Evolutionary conservation across 2,797 vertebrate genomes (phyloP), one percentile per base, ranked within the genome.

Genomic region (Holocentrus rufus): DNA sequence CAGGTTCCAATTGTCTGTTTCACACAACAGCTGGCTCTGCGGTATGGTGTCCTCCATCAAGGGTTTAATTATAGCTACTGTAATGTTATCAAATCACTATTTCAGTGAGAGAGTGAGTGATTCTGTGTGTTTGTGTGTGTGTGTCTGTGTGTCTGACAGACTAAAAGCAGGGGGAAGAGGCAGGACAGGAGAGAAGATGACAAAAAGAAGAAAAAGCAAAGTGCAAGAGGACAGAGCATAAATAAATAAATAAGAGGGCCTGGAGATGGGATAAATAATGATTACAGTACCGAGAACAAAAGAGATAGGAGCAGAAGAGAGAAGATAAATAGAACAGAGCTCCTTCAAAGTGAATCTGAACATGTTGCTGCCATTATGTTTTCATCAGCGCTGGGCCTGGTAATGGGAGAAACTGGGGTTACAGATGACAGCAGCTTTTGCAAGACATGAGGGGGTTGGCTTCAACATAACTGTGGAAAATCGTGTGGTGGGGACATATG

Each of bases 41-140:
- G 46, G 83, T 90, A 88, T 91, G 87, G 91, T 91, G 87, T 90
- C 84, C 82, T 86, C 90, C 87, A 91, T 91, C 84, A 85, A 90
- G 90, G 84, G 85, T 89, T 91, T 92, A 92, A 92, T 92, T 92
- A 91, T 81, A 87, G 87, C 83, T 81, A 85, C 87, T 82, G 87
- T 91, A 91, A 91, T 89, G 83, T 87, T 89, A 91, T 91, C 86
- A 91, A 91, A 91, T 90, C 71, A 85, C 86, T 90, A 85, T 90
- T 88, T 84, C 76, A 84, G 86, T 76, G 76, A 80, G 68, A 69
- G 50, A 69, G 56, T 65, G 58, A 61, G 20, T 44, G 20, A 23
- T n/a, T 20, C 6, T 0, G 27, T 47, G 23, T 44, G 39, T 31
- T 30, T n/a, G 25, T 50, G 7, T 49, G 20, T 59, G 63, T 44